Base-by-base conservation (phyloP, 1,140 invertebrate genomes). In the Drosophila ficusphila region DNA sequence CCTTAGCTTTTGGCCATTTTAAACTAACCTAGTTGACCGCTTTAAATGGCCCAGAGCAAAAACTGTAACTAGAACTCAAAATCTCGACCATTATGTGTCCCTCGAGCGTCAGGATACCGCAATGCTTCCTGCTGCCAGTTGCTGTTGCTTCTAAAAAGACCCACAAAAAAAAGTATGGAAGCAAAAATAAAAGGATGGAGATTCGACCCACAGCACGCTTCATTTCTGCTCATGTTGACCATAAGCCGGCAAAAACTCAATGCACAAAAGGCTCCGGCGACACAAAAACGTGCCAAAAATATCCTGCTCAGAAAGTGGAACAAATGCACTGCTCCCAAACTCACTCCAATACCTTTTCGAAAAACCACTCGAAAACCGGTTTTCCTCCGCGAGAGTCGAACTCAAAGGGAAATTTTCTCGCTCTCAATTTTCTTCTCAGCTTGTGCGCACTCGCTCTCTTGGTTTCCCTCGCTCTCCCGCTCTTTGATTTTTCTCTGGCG, bases 31-130 rank as follows among this genome's bases (percentile, higher is more conserved):
- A 34, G 19, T 16, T 16, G 4, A 3, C 2, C 4, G 23, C 41
- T 44, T 68, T 31, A 76, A 75, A 21, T 31, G 14, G 19, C 29
- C 19, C 19, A 25, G 29, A 27, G 27, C 54, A 19, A 48, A 36
- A 73, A 42, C 62, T 51, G 42, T 38, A 58, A 47, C 41, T 83
- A 33, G 49, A 56, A 41, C 51, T 48, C 29, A 34, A 83, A 85
- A 85, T 85, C 79, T 79, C 76, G 41, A 49, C 52, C 56, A 76
- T 85, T 76, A 83, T 85, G 79, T 60, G 76, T 83, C 79, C 75
- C 65, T 25, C 3, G 79, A 62, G 76, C 27, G 41, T 42, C 36
- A 42, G 76, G 72, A 54, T 71, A 48, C 69, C 64, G 64, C 75
- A 83, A 56, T 67, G 58, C 65, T 78, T 74, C 79, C 79, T 83